Evolutionary conservation across 1,140 invertebrate species (phyloP), one percentile per base, ranked within the genome.

Genomic region (Propsilocerus akamusi): DNA sequence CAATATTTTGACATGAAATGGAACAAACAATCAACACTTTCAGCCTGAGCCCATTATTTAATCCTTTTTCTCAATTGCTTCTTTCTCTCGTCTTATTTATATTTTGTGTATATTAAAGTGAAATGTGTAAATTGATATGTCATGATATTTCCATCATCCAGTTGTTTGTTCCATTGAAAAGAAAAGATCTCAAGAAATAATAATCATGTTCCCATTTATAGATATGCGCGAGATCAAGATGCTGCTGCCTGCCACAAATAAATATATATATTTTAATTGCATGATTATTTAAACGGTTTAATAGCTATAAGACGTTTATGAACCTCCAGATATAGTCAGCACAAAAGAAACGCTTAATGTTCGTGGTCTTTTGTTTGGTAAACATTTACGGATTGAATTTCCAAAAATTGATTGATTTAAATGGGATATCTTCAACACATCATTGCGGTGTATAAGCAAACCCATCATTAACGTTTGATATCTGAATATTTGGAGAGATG

Each of bases 281-380:
- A 41, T 41, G 34, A 41, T 41, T 41, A 41, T 41, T 41, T 41
- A 41, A 41, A 41, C 34, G 34, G 34, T 41, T 41, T 41, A 41
- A 41, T 41, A 41, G 34, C 34, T 41, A 41, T 41, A 41, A 41
- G 34, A 20, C 14, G 34, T 41, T 14, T 34, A n/a, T 37, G 6
- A 17, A 37, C 22, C 34, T 8, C 17, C n/a, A 11, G 10, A 4
- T 7, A 20, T 41, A 8, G 8, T 41, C 22, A 20, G 10, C 34
- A 41, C 4, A 17, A 20, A 8, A 7, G 22, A 20, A 14, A 17
- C 8, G 5, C 34, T 12, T 30, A 30, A 30, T 30, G 10, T 2
- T 8, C 11, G 28, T 7, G 11, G 6, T 10, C 34, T 41, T 41
- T 41, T 41, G 34, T 41, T 41, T 41, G 22, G 34, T 41, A 41